A percentile compares a stretch with the other conserved stretches of the same genome.
phyloP scores from a whole-genome alignment of 37 sponge, comb jelly and placozoan species.

The Ephydatia muelleri region DNA sequence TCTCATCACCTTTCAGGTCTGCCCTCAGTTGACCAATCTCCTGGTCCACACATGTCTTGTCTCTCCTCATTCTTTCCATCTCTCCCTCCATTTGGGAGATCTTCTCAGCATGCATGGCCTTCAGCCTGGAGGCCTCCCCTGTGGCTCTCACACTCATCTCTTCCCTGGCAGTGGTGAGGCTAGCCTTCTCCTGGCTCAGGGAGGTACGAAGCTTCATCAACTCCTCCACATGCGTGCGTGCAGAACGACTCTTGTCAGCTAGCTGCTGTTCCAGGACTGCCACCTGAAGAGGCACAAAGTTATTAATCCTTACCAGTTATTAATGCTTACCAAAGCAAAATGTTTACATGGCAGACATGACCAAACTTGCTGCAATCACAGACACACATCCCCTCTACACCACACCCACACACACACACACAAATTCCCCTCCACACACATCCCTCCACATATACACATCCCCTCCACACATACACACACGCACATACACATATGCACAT shows the following conservation, averaged over 20 bases:
- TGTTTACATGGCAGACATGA: too few species aligned
- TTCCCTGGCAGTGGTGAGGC: slow-evolving; percentile 4
- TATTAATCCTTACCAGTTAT: too few species aligned
- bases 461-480: too few species aligned
- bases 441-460: too few species aligned
- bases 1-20: slow-evolving; percentile 16
- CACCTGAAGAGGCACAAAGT: slow-evolving; percentile 32
- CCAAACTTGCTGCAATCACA: too few species aligned
- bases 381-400: too few species aligned
- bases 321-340: too few species aligned
- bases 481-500: too few species aligned
- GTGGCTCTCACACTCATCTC: background rate
- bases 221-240: slow-evolving; percentile 60
- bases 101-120: slow-evolving; percentile 27
- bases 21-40: background rate
- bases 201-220: slow-evolving; percentile 36
- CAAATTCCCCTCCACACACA: too few species aligned
- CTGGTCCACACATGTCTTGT: slow-evolving; percentile 17
- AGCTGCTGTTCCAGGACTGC: slow-evolving; percentile 64
- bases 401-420: too few species aligned
- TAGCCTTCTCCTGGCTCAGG: slow-evolving; percentile 46
- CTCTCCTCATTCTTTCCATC: slow-evolving; percentile 30
- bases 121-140: slow-evolving; percentile 14
- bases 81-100: slow-evolving; percentile 21
- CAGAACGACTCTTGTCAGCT: slow-evolving; percentile 42